phyloP scores from a whole-genome alignment of 2,888 invertebrate genomes.

The Monochamus alternatus region DNA sequence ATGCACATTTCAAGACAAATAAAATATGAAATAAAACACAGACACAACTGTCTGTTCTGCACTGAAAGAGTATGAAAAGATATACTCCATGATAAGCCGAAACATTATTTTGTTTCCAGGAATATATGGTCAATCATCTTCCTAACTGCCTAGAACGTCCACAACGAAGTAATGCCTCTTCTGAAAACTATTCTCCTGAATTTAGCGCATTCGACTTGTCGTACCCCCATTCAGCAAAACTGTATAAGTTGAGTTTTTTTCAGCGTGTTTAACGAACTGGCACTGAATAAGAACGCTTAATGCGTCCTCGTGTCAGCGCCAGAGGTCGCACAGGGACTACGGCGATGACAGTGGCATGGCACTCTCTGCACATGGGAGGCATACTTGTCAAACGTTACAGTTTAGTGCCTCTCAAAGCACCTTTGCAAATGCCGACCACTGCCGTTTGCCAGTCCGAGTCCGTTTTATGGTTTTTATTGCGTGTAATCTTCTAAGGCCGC shows the following conservation, averaged over 20 bases:
- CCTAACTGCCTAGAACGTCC: too few relatives aligned
- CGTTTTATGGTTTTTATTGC: conserved; percentile 42
- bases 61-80: too few relatives aligned
- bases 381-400: conserved; percentile 50
- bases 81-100: too few relatives aligned
- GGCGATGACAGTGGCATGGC: conserved; percentile 45
- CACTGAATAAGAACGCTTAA: conserved; percentile 37
- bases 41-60: too few relatives aligned
- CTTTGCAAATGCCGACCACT: conserved; percentile 47
- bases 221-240: too few relatives aligned
- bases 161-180: too few relatives aligned
- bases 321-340: conserved; percentile 37
- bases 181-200: too few relatives aligned
- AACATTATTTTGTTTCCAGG: too few relatives aligned
- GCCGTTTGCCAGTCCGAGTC: conserved; percentile 17
- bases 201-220: too few relatives aligned
- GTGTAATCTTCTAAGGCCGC: conserved; percentile 34
- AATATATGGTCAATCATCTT: too few relatives aligned
- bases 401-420: conserved; percentile 46
- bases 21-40: too few relatives aligned
- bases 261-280: not conserved
- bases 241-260: not conserved
- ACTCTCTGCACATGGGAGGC: conserved; percentile 47
- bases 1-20: too few relatives aligned
- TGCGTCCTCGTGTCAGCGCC: conserved; percentile 40